Conservation (phyloP, 92 coral and sea anemone species). For the Heliopora coerulea region DNA sequence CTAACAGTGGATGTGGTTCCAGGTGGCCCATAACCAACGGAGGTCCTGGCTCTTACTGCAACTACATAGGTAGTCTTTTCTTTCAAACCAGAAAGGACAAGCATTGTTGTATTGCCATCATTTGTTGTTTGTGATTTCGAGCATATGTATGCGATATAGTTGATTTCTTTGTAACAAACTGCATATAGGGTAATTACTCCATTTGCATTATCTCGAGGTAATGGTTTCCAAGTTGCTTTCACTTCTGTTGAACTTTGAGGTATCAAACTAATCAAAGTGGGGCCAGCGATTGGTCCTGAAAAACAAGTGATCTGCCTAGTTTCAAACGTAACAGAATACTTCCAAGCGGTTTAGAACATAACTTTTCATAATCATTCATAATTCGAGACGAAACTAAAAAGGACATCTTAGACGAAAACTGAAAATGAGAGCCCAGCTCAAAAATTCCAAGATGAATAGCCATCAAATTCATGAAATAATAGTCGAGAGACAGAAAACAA, state of each 20-base stretch:
- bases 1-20: slow-evolving; percentile 13
- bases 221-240: slow-evolving; percentile 53
- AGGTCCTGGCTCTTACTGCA: slow-evolving; percentile 60
- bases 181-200: background rate
- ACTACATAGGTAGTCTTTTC: slow-evolving; percentile 49
- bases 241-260: background rate
- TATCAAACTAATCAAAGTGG: background rate
- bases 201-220: slow-evolving; percentile 39
- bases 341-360: no score
- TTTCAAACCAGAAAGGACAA: slow-evolving; percentile 26
- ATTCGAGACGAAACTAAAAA: no score
- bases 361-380: no score
- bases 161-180: slow-evolving; percentile 3
- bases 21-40: slow-evolving; percentile 53
- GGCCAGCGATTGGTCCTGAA: background rate
- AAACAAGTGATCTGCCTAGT: no score
- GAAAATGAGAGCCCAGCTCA: no score
- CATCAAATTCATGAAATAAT: no score
- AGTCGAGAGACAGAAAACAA: no score
- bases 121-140: background rate
- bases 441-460: no score
- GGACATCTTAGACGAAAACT: no score
- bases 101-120: background rate
- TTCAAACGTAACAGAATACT: no score
- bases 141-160: background rate